These are phyloP conservation scores for Adelges cooleyi DNA, from an alignment of 1,140 invertebrate genomes.

Conservation along the genomic window DNA sequence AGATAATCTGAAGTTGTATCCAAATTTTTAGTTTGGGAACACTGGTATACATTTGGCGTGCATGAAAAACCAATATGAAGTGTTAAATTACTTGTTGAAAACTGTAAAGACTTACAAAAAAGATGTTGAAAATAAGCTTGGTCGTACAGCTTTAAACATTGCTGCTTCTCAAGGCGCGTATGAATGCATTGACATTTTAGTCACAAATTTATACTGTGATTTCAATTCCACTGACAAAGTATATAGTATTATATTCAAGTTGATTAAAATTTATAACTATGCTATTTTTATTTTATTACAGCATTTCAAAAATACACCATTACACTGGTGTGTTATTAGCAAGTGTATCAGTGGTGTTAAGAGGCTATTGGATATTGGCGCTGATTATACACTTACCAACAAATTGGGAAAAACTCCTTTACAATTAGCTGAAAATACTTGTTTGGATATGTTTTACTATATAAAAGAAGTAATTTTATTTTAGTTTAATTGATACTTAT, in stretches of 20 bases:
- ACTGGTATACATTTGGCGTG: constrained; percentile 5
- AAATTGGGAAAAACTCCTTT: constrained; percentile 12
- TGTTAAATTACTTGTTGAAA: background rate
- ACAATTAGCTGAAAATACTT: background rate
- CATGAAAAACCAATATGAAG: constrained; percentile 4
- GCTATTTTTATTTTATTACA: too few species aligned
- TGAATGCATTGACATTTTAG: constrained; percentile 13
- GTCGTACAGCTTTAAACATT: constrained; percentile 21
- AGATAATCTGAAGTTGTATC: too few species aligned
- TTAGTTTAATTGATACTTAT: too few species aligned
- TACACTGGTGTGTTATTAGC: constrained; percentile 15
- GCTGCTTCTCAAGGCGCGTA: constrained; percentile 18
- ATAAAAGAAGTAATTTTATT: constrained; percentile 8
- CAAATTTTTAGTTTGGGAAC: constrained; percentile 11
- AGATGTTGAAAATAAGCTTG: constrained; percentile 12
- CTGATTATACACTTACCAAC: background rate
- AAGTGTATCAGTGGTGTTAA: constrained; percentile 5
- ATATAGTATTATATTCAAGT: background rate
- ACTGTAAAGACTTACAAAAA: background rate
- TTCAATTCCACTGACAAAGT: constrained; percentile 11
- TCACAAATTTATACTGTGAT: background rate
- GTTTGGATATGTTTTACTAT: background rate
- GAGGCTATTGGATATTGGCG: background rate
- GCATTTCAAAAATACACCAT: constrained; percentile 12
- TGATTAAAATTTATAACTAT: too few species aligned